These are phyloP conservation scores for Uloborus plumipes DNA, from an alignment of 2,888 invertebrate genomes.

Conservation along the genomic window DNA sequence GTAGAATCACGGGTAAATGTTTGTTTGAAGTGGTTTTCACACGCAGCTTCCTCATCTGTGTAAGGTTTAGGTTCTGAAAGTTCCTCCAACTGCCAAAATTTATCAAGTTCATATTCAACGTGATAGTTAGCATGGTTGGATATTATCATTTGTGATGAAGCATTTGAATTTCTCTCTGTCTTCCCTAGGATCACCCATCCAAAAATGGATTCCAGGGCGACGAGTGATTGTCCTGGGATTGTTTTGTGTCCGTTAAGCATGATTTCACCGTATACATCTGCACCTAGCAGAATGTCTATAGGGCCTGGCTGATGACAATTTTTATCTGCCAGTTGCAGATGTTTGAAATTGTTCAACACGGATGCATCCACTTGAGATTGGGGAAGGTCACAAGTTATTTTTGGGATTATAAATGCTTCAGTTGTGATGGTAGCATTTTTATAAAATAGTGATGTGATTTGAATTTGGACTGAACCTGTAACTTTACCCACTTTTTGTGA, in stretches of 20 bases:
- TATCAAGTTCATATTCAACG: constrained; percentile 13
- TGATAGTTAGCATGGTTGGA: background rate
- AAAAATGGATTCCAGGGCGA: constrained; percentile 1
- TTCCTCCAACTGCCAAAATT: constrained; percentile 68
- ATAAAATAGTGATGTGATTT: background rate
- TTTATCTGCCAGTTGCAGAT: constrained; percentile 1
- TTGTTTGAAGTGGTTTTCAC: constrained; percentile 66
- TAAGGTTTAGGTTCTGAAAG: constrained; percentile 37
- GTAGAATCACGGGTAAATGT: constrained; percentile 63
- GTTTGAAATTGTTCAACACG: background rate
- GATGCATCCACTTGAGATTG: constrained; percentile 2
- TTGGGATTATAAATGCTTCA: background rate
- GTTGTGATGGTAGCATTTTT: background rate
- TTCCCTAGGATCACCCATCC: constrained; percentile 1
- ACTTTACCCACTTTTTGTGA: background rate
- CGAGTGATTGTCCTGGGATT: constrained; percentile 6
- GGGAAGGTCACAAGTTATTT: background rate
- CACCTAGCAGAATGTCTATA: constrained; percentile 1
- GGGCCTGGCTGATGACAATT: background rate
- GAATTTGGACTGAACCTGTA: background rate
- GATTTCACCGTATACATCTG: constrained; percentile 12
- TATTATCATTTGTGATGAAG: background rate
- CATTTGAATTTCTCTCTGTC: background rate
- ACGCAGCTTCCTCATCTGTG: constrained; percentile 66
- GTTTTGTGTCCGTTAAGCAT: constrained; percentile 2